These are phyloP conservation scores for Cremastinae sp. DNA, from an alignment of 2,888 invertebrate genomes.

Conservation along the genomic window DNA sequence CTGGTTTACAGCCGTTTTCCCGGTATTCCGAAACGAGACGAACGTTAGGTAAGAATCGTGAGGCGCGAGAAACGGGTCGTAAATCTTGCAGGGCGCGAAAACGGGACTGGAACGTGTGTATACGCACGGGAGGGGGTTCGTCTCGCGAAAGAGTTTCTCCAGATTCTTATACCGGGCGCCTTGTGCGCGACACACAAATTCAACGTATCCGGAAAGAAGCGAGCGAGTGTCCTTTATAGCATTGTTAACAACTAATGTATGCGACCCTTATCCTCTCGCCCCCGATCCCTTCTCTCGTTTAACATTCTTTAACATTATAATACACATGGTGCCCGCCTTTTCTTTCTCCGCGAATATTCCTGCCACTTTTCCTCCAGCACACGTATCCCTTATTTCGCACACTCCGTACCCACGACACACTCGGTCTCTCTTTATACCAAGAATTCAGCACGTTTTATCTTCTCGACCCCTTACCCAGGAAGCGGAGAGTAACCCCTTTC, in stretches of 20 bases:
- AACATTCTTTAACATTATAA: conserved; percentile 80
- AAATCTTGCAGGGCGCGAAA: conserved; percentile 72
- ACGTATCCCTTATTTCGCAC: conserved; percentile 52
- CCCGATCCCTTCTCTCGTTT: conserved; percentile 74
- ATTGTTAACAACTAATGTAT: conserved; percentile 81
- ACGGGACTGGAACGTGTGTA: conserved; percentile 44
- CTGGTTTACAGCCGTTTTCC: conserved; percentile 63
- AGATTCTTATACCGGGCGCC: conserved; percentile 12
- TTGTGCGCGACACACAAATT: conserved; percentile 28
- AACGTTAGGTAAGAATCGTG: conserved; percentile 73
- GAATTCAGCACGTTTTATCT: conserved; percentile 58
- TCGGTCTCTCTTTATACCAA: conserved; percentile 34
- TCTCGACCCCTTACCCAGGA: conserved; percentile 45
- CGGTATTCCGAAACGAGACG: conserved; percentile 53
- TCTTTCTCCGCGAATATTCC: conserved; percentile 59
- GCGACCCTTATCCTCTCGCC: conserved; percentile 71
- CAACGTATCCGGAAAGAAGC: conserved; percentile 47
- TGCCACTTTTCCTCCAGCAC: conserved; percentile 3
- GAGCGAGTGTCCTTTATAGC: conserved; percentile 80
- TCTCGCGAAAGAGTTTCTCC: conserved; percentile 44
- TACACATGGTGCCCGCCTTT: conserved; percentile 78
- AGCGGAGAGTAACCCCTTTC: conserved; percentile 53
- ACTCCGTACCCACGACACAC: conserved; percentile 22
- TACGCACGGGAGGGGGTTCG: conserved; percentile 48
- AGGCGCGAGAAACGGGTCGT: conserved; percentile 71